phyloP scores from a whole-genome alignment of 2,888 invertebrate species.

The Cryptus armator region DNA sequence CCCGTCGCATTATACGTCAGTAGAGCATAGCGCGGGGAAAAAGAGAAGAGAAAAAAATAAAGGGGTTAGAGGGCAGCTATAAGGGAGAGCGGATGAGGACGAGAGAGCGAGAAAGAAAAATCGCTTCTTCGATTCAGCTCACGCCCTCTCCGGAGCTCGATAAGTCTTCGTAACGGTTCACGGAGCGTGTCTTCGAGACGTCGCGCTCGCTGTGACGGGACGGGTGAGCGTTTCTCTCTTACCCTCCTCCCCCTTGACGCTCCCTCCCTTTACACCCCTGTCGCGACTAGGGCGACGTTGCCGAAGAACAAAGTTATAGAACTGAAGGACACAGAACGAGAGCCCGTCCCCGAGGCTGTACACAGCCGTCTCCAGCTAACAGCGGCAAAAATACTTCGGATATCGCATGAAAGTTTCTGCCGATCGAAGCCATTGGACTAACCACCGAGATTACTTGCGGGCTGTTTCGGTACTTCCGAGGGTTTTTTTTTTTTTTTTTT shows the following conservation, averaged over 20 bases:
- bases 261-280: no score
- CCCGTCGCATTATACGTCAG: slow-evolving; percentile 51
- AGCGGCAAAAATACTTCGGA: slow-evolving; percentile 58
- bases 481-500: slow-evolving; percentile 56
- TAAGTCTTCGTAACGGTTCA: slow-evolving; percentile 69
- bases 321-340: slow-evolving; percentile 14
- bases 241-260: slow-evolving; percentile 4
- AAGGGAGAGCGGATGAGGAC: slow-evolving; percentile 8
- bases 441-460: slow-evolving; percentile 58
- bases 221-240: slow-evolving; percentile 18
- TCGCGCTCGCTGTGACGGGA: slow-evolving; percentile 26
- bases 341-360: slow-evolving; percentile 19
- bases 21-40: not conserved
- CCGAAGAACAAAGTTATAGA: slow-evolving; percentile 9
- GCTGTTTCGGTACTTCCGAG: slow-evolving; percentile 39
- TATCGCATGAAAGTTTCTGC: slow-evolving; percentile 57
- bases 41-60: not conserved
- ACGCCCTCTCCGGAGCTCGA: slow-evolving; percentile 66
- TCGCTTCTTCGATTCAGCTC: slow-evolving; percentile 70
- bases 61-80: slow-evolving; percentile 5
- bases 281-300: slow-evolving; percentile 4
- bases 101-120: slow-evolving; percentile 38
- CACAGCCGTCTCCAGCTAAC: slow-evolving; percentile 25
- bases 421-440: slow-evolving; percentile 54
- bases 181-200: slow-evolving; percentile 65